Base-by-base conservation (phyloP, 1,140 invertebrate species). In the Trissolcus basalis region DNA sequence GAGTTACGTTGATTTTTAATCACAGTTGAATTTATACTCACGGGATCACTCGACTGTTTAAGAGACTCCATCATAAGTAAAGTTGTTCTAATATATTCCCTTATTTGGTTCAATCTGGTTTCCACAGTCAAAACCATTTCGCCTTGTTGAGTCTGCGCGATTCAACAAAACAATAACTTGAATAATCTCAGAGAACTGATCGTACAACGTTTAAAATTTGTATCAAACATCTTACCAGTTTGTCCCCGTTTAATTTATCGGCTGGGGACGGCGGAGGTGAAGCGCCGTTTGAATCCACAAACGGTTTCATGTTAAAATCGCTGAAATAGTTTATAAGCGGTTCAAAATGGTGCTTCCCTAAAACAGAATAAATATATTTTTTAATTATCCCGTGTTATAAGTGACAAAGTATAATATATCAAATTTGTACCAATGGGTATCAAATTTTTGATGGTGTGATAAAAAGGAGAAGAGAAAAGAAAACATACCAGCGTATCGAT, bases 61-160 rank as follows among this genome's bases (percentile, higher is more conserved):
- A 92, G 89, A 9, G 90, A 90, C 51, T 92, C 91, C 79, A 92
- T 91, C 77, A 92, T 89, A 0, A 88, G 89, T 10, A 90, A 89
- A 10, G 91, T 92, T 9, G 91, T 89, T 81, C 89, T 86, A 58
- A 92, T 92, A 75, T 91, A 92, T 61, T 91, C 91, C 43, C 90
- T 84, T 49, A 92, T 92, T 80, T 92, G 91, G 65, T 90, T 90
- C 12, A 92, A 85, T 4, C 91, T 85, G 14, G 87, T 87, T 69
- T 91, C 90, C 1, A 92, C 91, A 33, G 36, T 63, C 13, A 13
- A 0, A 44, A 72, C 19, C 54, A 78, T 69, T 61, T 88, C 88
- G 4, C 87, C 88, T 16, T 90, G 87, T 58, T 91, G 89, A 5
- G 89, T 90, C 87, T 88, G 58, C 36, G 63, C 54, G 48, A 47